These are phyloP conservation scores for Megalops atlanticus DNA, from an alignment of 2,113 vertebrate genomes.

Conservation along the genomic window DNA sequence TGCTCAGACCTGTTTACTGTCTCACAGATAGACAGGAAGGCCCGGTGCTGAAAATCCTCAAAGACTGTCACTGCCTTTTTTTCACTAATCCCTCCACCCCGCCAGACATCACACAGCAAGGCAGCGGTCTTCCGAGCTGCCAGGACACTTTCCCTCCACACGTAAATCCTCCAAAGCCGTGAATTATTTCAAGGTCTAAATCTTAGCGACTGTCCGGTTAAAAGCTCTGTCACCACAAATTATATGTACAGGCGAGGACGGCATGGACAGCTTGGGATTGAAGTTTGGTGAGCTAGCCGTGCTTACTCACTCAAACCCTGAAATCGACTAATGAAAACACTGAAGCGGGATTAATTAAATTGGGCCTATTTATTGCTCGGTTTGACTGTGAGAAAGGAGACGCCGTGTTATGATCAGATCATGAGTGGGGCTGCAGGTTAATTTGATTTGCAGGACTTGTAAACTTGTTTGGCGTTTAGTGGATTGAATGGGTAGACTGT, in stretches of 20 bases:
- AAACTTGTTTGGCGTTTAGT: neutral
- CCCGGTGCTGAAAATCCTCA: neutral
- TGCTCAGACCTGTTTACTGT: conserved; percentile 1
- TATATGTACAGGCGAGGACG: neutral
- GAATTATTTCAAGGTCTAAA: neutral
- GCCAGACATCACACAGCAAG: neutral
- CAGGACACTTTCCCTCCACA: neutral
- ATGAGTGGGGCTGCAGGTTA: conserved; percentile 10
- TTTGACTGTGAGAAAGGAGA: neutral
- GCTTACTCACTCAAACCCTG: neutral
- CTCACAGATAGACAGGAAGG: neutral
- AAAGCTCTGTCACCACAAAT: neutral
- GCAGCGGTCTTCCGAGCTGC: neutral
- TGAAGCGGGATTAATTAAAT: conserved; percentile 20
- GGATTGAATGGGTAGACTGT: neutral
- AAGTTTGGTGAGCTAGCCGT: neutral
- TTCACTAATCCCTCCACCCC: neutral
- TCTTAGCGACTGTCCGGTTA: neutral
- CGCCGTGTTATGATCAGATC: neutral
- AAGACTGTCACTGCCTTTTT: neutral
- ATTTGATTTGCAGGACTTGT: conserved; percentile 11
- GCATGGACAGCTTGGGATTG: neutral
- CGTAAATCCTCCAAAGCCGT: neutral
- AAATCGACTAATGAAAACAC: conserved; percentile 19
- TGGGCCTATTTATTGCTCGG: conserved; percentile 20